A percentile compares a stretch with the other conserved stretches of the same genome.
Evolutionary conservation across 2,888 invertebrate genomes (phyloP).

Genomic region (Nineta flava): DNA sequence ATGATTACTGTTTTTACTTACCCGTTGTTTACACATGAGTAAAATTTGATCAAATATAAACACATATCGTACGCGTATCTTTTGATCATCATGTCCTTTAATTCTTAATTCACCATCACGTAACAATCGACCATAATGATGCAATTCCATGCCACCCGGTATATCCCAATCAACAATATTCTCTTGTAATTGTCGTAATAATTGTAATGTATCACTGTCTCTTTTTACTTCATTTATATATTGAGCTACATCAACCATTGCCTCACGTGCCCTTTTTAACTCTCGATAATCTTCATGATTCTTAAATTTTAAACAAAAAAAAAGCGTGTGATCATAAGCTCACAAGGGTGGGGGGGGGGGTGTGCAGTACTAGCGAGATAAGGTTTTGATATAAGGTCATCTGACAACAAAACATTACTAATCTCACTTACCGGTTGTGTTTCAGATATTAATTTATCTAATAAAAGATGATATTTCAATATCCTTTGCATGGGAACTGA

Average conservation of each 20-base stretch:
- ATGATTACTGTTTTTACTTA: too few relatives aligned
- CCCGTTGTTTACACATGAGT: conserved; percentile 80
- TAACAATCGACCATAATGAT: conserved; percentile 80
- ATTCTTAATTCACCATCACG: conserved; percentile 91
- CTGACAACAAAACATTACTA: too few relatives aligned
- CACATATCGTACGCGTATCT: conserved; percentile 71
- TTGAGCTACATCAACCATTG: conserved; percentile 91
- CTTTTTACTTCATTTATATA: conserved; percentile 97
- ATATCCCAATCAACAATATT: conserved; percentile 71
- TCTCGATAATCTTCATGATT: conserved; percentile 71
- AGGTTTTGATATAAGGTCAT: too few relatives aligned
- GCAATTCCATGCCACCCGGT: conserved; percentile 63
- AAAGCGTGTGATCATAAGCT: too few relatives aligned
- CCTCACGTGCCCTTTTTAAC: conserved; percentile 75
- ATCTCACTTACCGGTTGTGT: conserved; percentile 57
- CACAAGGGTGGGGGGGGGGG: too few relatives aligned
- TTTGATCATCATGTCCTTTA: conserved; percentile 77
- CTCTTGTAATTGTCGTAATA: conserved; percentile 81
- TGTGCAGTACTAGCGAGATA: too few relatives aligned
- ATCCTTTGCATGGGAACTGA: conserved; percentile 98
- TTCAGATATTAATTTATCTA: conserved; percentile 78
- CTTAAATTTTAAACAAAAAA: conserved; percentile 25
- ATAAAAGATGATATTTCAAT: conserved; percentile 87
- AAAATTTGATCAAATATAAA: conserved; percentile 97
- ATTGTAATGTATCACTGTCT: conserved; percentile 82